These are phyloP conservation scores for Hippocampus guttulatus DNA, from an alignment of 2,113 vertebrate genomes.

Conservation along the genomic window DNA sequence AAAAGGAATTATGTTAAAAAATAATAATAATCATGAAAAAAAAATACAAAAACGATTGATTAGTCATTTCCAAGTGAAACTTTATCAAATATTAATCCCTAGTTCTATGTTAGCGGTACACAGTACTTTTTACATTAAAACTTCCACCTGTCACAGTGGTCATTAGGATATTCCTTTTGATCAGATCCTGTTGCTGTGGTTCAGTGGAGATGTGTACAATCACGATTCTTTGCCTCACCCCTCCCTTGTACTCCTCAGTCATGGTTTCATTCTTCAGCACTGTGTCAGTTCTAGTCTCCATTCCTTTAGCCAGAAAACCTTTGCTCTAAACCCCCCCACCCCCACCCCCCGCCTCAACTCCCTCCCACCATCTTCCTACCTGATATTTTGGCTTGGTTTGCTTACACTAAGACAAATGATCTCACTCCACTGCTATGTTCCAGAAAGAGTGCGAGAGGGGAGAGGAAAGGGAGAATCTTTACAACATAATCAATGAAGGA, in stretches of 20 bases:
- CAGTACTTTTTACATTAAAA: background rate
- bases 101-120: background rate
- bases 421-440: conserved; percentile 65
- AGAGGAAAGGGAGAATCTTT: conserved; percentile 22
- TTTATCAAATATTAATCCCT: background rate
- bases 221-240: conserved; percentile 5
- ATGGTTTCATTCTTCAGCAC: conserved; percentile 36
- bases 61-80: background rate
- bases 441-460: conserved; percentile 23
- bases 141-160: background rate
- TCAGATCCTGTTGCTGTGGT: background rate
- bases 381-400: conserved; percentile 53
- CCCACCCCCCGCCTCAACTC: background rate
- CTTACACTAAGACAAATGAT: conserved; percentile 54
- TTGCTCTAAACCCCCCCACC: conserved; percentile 9
- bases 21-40: no score
- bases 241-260: conserved; percentile 4
- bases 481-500: conserved; percentile 7
- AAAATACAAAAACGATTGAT: background rate
- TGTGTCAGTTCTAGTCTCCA: conserved; percentile 47
- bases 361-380: conserved; percentile 23
- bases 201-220: conserved; percentile 10
- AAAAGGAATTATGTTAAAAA: background rate
- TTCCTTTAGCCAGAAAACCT: conserved; percentile 16
- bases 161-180: background rate